These are phyloP conservation scores for Parnassius glacialis DNA, from an alignment of 2,888 invertebrate species.

Conservation along the genomic window DNA sequence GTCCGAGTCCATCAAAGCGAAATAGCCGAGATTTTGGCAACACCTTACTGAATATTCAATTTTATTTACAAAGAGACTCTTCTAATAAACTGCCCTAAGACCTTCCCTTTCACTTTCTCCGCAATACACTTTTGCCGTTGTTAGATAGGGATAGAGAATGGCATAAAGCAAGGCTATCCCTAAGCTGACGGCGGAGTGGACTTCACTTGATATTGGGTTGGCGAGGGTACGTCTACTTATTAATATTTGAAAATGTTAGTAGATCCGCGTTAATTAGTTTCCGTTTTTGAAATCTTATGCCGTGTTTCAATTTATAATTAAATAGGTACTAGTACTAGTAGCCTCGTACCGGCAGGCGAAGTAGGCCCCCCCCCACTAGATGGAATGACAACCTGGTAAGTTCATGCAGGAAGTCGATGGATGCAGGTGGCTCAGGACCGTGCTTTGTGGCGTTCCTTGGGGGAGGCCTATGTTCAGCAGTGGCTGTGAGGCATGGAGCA, in stretches of 20 bases:
- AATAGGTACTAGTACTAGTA: too few relatives aligned
- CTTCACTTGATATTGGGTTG: constrained; percentile 8
- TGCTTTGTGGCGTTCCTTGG: too few relatives aligned
- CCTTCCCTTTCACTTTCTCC: constrained; percentile 54
- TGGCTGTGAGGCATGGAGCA: too few relatives aligned
- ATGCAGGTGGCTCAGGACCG: too few relatives aligned
- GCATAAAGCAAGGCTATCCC: constrained; percentile 10
- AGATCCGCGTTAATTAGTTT: constrained; percentile 19
- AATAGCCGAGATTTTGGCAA: constrained; percentile 69
- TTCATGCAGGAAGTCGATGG: too few relatives aligned
- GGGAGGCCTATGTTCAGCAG: too few relatives aligned
- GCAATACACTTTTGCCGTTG: not conserved
- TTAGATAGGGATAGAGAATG: constrained; percentile 4
- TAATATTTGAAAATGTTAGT: constrained; percentile 18
- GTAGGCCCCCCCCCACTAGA: too few relatives aligned
- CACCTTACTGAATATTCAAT: constrained; percentile 76
- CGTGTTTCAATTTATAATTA: not conserved
- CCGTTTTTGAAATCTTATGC: not conserved
- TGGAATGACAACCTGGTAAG: too few relatives aligned
- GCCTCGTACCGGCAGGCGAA: too few relatives aligned
- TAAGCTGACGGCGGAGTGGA: constrained; percentile 14
- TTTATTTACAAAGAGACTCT: constrained; percentile 69
- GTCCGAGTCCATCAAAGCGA: constrained; percentile 47
- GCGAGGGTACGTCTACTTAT: constrained; percentile 2
- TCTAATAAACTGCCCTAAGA: constrained; percentile 50